Evolutionary conservation across 2,113 vertebrate genomes (phyloP), one percentile per base, ranked within the genome.

Genomic region (Gallinago media): DNA sequence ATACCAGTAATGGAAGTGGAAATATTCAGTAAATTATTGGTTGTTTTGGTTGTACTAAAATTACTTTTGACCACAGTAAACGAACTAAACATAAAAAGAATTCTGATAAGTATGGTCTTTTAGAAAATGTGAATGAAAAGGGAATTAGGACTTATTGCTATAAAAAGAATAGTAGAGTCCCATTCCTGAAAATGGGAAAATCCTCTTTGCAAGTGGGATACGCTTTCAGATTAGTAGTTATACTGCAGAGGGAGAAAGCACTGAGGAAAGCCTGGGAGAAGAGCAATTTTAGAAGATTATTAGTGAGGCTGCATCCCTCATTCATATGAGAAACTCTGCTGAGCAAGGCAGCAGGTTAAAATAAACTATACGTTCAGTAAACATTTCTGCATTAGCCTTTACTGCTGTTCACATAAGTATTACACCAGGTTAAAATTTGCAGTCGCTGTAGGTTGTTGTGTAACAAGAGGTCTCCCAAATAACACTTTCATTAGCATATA

Each of bases 361-460:
- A 78, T 32, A 55, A 72, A 42, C 31, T 26, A 23, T 22, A 9
- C 22, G 10, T 68, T 83, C 46, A 20, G 17, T 15, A 66, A 83
- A 72, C 14, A 21, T 27, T 67, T 19, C 26, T 49, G 5, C n/a
- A 58, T 61, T 42, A 72, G 17, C 42, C 12, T 65, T 78, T 49
- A 3, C 5, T 59, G n/a, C 11, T 4, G 0, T 11, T 52, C 31
- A 11, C 14, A 9, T 72, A 7, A 15, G 8, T 38, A 36, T 20
- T 58, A 14, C 36, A 83, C 34, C 29, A 65, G 40, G 34, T 61
- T 42, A 75, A 18, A 92, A 50, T 49, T 8, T 61, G 25, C 32
- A 67, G 25, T 11, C 49, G n/a, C 29, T 71, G 10, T 13, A 26
- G 19, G 15, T 3, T 32, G 12, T 14, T 44, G 31, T 75, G 14